Evolutionary conservation across 2,113 vertebrate species (phyloP), one percentile per base, ranked within the genome.

Genomic region (Platichthys flesus): DNA sequence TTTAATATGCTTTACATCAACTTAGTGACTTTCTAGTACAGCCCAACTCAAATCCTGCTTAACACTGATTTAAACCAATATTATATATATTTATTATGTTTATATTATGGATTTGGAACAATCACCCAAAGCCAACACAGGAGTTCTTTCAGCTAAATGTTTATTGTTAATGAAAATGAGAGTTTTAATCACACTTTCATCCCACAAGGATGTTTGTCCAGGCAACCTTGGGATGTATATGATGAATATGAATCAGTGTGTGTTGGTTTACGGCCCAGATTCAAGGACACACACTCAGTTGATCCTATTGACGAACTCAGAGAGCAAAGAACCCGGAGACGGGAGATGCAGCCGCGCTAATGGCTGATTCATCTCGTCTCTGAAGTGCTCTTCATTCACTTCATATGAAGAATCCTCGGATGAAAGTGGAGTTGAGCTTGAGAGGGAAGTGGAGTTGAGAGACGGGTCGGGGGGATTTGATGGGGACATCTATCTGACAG

Each of bases 321-420:
- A 47, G 57, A 60, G 70, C 59, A 63, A 40, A 52, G 57, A 75
- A 79, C 37, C 12, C 10, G 2, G 23, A 74, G 59, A 54, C 12
- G 31, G 52, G 73, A 64, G 79, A 74, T 28, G 49, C 51, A 61
- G 71, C 63, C 14, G 74, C 54, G 85, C 81, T 89, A 88, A 86
- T 88, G 83, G 78, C 71, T n/a, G 80, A 84, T 76, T 89, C 79
- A 71, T 86, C 77, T 84, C 0, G n/a, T 74, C 80, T 86, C 67
- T 88, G 72, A 88, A 85, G 75, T 77, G 65, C 73, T 85, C 72
- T 79, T 65, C 76, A 60, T 85, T 80, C 79, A 59, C 21, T 68
- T 77, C 78, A 63, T 67, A 66, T 45, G 24, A 64, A 79, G 71
- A 75, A 74, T 66, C 64, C 49, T 28, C 21, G 40, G 80, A 82